Evolutionary conservation across 2,797 vertebrate genomes (phyloP).

Genomic region (Circus cinereus): DNA sequence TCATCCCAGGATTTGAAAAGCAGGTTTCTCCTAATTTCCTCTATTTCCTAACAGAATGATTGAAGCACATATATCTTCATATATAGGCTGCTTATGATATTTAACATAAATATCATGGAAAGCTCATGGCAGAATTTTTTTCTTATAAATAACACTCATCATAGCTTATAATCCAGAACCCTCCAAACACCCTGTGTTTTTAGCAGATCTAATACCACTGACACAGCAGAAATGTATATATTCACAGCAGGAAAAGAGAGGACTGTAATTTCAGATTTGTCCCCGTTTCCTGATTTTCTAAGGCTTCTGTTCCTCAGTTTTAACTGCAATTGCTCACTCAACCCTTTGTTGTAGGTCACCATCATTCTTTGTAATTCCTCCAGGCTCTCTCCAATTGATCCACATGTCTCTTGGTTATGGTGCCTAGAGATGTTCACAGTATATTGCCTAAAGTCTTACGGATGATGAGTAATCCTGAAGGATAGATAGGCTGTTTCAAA

Average conservation of each 20-base stretch:
- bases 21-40: not conserved
- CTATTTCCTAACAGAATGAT: not conserved
- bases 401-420: not conserved
- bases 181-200: not conserved
- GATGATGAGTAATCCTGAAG: not conserved
- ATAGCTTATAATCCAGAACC: not conserved
- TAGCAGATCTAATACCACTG: not conserved
- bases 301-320: not conserved
- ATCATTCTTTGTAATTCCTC: not conserved
- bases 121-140: not conserved
- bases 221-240: not conserved
- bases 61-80: constrained; percentile 17
- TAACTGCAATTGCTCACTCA: not conserved
- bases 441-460: not conserved
- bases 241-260: not conserved
- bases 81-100: not conserved
- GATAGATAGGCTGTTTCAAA: not conserved
- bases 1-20: constrained; percentile 27
- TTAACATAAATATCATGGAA: not conserved
- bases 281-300: not conserved
- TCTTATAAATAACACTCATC: not conserved
- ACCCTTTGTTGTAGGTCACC: not conserved
- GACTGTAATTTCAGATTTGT: not conserved
- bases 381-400: not conserved
- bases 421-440: not conserved